Conservation (phyloP, 2,797 vertebrate species). For the Syngnathus rostellatus region DNA sequence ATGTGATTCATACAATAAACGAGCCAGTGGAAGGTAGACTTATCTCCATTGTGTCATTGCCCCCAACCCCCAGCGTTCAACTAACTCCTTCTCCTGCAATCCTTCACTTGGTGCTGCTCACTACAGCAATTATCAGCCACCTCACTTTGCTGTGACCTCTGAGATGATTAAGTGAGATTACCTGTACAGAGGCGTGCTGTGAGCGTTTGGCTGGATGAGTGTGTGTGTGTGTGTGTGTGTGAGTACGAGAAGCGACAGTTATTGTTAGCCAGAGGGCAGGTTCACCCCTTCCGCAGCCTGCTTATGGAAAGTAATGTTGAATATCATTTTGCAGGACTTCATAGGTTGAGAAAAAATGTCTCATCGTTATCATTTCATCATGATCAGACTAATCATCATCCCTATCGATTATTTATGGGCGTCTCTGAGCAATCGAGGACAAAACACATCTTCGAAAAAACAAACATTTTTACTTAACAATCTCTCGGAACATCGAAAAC, state of each 20-base stretch:
- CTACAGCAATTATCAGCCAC: slow-evolving; percentile 63
- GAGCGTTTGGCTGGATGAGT: slow-evolving; percentile 31
- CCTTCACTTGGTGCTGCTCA: slow-evolving; percentile 52
- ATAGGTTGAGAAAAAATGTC: background rate
- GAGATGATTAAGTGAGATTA: slow-evolving; percentile 75
- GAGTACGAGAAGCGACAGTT: slow-evolving; percentile 42
- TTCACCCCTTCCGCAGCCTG: background rate
- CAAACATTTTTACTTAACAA: too few species aligned
- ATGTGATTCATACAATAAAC: too few species aligned
- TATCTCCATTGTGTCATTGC: slow-evolving; percentile 29
- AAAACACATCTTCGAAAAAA: too few species aligned
- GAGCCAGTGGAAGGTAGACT: too few species aligned
- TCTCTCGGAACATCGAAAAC: too few species aligned
- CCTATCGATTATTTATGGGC: background rate
- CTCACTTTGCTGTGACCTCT: slow-evolving; percentile 60
- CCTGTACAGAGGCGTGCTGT: slow-evolving; percentile 59
- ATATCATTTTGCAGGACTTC: background rate
- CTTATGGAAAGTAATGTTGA: background rate
- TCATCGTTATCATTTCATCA: background rate
- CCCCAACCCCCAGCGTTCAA: too few species aligned
- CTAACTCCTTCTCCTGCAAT: slow-evolving; percentile 14
- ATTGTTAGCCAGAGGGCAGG: slow-evolving; percentile 56
- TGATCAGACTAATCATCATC: slow-evolving; percentile 4
- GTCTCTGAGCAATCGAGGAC: too few species aligned
- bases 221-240: slow-evolving; percentile 18